Conservation (phyloP, 2,797 vertebrate genomes). For the Podarcis siculus region DNA sequence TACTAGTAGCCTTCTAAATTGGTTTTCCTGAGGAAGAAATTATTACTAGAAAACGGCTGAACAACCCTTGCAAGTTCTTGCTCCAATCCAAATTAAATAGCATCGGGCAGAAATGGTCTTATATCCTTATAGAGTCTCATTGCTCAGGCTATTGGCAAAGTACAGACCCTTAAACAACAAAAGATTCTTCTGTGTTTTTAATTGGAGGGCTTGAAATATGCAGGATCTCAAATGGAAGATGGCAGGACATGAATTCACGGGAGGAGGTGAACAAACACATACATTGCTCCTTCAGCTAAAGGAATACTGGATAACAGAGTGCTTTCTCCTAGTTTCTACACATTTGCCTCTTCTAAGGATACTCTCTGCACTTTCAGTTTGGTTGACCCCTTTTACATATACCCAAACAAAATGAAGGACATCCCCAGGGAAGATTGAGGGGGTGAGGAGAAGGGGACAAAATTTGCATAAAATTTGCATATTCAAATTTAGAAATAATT, state of each 20-base stretch:
- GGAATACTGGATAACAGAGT: background rate
- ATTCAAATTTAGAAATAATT: too few species aligned
- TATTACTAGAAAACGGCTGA: slow-evolving; percentile 41
- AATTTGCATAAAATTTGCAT: too few species aligned
- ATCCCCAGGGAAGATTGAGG: too few species aligned
- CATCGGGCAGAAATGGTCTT: background rate
- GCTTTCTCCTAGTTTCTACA: background rate
- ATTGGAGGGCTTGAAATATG: background rate
- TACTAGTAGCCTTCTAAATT: slow-evolving; percentile 20
- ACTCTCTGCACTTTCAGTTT: too few species aligned
- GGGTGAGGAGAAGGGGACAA: too few species aligned
- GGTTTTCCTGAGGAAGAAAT: slow-evolving; percentile 43
- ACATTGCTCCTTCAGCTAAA: background rate
- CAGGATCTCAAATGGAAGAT: background rate
- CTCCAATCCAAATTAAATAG: slow-evolving; percentile 39
- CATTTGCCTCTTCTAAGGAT: too few species aligned
- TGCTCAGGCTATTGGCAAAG: slow-evolving; percentile 16
- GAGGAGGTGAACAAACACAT: background rate
- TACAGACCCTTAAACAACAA: slow-evolving; percentile 15
- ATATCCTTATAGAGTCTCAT: background rate
- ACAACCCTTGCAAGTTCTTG: slow-evolving; percentile 10
- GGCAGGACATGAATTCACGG: background rate
- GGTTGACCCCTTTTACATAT: too few species aligned
- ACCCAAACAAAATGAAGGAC: too few species aligned
- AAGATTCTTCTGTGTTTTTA: background rate